Evolutionary conservation across 2,888 invertebrate species (phyloP), one percentile per base, ranked within the genome.

Genomic region (Mimas tiliae): DNA sequence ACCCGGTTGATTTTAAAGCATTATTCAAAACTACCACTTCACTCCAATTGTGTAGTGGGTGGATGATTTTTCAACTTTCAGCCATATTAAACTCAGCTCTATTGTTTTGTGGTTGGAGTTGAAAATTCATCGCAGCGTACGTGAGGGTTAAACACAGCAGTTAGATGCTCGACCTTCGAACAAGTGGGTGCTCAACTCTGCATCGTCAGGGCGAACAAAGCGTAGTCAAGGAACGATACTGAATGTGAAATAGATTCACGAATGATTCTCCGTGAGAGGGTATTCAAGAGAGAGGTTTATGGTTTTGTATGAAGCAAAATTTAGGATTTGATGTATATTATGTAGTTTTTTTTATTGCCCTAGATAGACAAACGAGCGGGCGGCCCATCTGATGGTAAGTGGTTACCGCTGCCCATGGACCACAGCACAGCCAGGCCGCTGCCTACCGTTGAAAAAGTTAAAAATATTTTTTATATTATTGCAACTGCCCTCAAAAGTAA

Each of bases 121-220:
- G 58, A 19, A 12, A 58, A 42, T 14, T 9, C 33, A 34, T 7
- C 9, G 34, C 14, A 58, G 19, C 38, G 33, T 33, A 6, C 19
- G 7, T 6, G 38, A 42, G 50, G 58, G 65, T 62, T 51, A 45
- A 65, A 65, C 19, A 27, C 65, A 58, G 33, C 62, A 58, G 55
- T 48, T 19, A 48, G 52, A 64, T 62, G 21, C 47, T 48, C 34
- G 58, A 58, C 65, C 65, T 68, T 65, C 19, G 34, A 42, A 42
- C 45, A 52, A 21, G 33, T 64, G 64, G 53, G 50, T 65, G 34
- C 65, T 66, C 38, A 52, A 38, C 64, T 12, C n/a, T 45, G 50
- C 67, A 63, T 47, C 65, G 68, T 66, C 68, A 64, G 68, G 68
- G 11, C 47, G 19, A 65, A 71, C 64, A 71, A 73, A 69, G 68